Percentiles rank a stretch among this genome's conserved stretches.
phyloP scores from a whole-genome alignment of 92 coral and sea anemone genomes.

The Umimayanthus kanabou region DNA sequence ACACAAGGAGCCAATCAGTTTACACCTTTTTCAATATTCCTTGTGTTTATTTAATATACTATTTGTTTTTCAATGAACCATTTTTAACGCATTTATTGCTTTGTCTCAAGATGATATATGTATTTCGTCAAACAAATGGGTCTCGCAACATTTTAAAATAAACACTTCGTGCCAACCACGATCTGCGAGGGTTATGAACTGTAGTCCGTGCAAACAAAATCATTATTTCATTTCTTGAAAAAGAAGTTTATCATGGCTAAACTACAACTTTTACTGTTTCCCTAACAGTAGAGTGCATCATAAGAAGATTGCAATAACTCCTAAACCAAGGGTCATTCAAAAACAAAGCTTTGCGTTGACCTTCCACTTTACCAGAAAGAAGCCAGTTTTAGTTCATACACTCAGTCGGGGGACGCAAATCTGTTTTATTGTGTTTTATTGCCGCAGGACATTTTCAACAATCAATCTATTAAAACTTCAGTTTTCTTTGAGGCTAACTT shows the following conservation, averaged over 20 bases:
- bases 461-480: conserved; percentile 9
- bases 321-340: neutral
- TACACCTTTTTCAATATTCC: neutral
- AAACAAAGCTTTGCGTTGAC: neutral
- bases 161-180: neutral
- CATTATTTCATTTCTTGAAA: no score
- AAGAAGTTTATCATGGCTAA: no score
- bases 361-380: neutral
- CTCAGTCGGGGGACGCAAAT: conserved; percentile 18
- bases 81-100: neutral
- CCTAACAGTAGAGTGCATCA: neutral
- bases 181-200: neutral
- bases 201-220: neutral
- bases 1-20: neutral
- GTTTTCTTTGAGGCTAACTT: neutral
- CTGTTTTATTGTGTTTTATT: conserved; percentile 14
- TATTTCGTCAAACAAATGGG: neutral
- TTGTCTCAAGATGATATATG: conserved; percentile 7
- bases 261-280: neutral
- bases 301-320: neutral
- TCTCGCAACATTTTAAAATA: neutral
- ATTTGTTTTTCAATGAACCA: neutral
- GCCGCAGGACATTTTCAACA: conserved; percentile 33
- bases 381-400: neutral
- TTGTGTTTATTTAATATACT: neutral